A percentile compares a stretch with the other conserved stretches of the same genome.
These are phyloP conservation scores for Eulemur coronatus DNA, from an alignment of 2,797 vertebrate genomes.

Conservation along the genomic window DNA sequence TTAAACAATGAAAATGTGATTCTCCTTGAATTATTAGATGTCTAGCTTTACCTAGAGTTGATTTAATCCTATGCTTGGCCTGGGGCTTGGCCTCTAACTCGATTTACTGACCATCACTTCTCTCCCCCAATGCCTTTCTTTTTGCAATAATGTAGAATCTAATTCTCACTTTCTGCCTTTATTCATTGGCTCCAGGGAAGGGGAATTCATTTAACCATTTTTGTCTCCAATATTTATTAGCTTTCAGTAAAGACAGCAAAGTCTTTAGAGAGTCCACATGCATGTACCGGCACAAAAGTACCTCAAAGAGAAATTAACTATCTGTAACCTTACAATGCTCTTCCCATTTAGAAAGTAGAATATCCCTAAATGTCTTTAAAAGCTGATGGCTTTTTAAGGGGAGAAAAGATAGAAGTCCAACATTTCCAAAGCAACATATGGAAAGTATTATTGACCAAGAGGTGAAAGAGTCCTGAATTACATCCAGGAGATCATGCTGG, in stretches of 20 bases:
- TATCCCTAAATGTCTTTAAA: slow-evolving; percentile 35
- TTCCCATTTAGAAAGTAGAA: slow-evolving; percentile 36
- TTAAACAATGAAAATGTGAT: not conserved
- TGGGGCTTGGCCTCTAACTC: not conserved
- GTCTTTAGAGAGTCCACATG: not conserved
- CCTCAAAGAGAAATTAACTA: not conserved
- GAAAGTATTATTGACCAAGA: slow-evolving; percentile 60
- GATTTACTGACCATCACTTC: not conserved
- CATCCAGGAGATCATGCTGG: slow-evolving; percentile 64
- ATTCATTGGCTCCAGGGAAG: not conserved
- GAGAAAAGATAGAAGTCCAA: not conserved
- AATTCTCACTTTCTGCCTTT: not conserved
- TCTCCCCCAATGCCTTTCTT: not conserved
- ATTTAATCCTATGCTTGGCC: not conserved
- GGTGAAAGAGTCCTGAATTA: slow-evolving; percentile 33
- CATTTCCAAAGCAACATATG: slow-evolving; percentile 64
- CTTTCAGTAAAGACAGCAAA: not conserved
- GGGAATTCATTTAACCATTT: not conserved
- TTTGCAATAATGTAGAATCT: not conserved
- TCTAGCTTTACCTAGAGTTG: not conserved
- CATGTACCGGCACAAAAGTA: not conserved
- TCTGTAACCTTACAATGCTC: not conserved
- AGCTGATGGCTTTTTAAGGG: not conserved
- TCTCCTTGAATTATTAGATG: not conserved
- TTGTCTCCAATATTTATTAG: not conserved